Base-by-base conservation (phyloP, 2,888 invertebrate species). In the Adela reaumurella region DNA sequence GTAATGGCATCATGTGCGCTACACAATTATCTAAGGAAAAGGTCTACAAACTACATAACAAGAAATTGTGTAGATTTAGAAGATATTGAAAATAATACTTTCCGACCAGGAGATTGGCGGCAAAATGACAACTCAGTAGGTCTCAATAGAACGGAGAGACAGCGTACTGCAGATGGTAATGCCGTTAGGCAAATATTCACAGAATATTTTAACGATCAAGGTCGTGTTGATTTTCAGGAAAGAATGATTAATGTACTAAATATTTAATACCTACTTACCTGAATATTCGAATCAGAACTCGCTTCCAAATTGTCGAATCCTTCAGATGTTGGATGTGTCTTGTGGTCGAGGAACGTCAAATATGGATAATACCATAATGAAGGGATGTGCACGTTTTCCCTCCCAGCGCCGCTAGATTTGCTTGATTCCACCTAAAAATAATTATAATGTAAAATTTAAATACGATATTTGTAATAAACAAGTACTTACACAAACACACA, bases 1-100 rank as follows among this genome's bases (percentile, higher is more conserved):
- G 42, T 50, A n/a, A 8, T 50, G 47, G 52, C 51, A 47, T 48
- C 52, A 52, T 54, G 54, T 49, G 52, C 51, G 46, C 46, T 52
- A 35, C 54, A 54, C 48, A 53, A 53, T 47, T 53, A 46, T 51
- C 47, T 52, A 16, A 51, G 50, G 45, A 54, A 52, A 51, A 45
- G n/a, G 11, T 45, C n/a, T 16, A 45, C 49, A 53, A 17, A 14
- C n/a, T 53, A 52, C 46, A 17, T 42, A 6, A n/a, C 16, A 5
- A 4, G 4, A 5, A 17, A 4, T 3, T 17, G 42, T 42, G 42
- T 42, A 6, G 16, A 42, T 42, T 5, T 4, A 17, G 42, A 42
- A 42, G 17, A 42, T 6, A 6, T 17, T 6, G 42, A 17, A 11
- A 42, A 11, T 6, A 14, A 6, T 42, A 42, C 42, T 17, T 42